phyloP scores from a whole-genome alignment of 2,113 vertebrate species.

The Sylvicapra grimmia region DNA sequence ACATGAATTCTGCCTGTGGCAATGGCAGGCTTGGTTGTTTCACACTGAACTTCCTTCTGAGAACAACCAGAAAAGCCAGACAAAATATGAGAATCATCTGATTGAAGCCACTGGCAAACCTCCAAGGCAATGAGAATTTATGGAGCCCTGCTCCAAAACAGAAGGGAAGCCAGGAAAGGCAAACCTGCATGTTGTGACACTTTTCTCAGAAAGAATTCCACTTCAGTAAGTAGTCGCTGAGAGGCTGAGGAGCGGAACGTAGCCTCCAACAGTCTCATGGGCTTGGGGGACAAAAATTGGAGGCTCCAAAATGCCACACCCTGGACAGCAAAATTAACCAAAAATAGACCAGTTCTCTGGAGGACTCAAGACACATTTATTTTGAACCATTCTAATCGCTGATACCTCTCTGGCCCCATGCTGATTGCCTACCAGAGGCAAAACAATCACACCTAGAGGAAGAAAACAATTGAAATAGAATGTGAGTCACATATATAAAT shows the following conservation, averaged over 20 bases:
- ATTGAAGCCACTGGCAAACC: not conserved
- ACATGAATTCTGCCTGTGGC: not conserved
- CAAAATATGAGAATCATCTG: not conserved
- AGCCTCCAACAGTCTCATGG: not conserved
- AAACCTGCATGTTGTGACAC: not conserved
- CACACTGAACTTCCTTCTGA: not conserved
- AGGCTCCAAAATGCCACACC: not conserved
- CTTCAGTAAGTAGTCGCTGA: not conserved
- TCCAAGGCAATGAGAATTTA: not conserved
- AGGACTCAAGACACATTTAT: not conserved
- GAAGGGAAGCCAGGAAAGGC: not conserved
- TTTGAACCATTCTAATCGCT: not conserved
- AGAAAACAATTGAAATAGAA: not conserved
- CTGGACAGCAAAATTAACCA: not conserved
- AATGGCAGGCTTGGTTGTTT: not conserved
- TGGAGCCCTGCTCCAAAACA: not conserved
- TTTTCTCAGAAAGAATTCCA: not conserved
- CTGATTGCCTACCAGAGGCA: not conserved
- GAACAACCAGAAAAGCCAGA: constrained; percentile 30
- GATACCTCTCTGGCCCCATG: not conserved
- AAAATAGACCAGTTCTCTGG: not conserved
- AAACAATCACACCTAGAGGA: not conserved
- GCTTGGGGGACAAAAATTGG: not conserved
- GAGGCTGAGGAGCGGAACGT: not conserved
- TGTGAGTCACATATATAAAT: not conserved